A percentile compares a stretch with the other conserved stretches of the same genome.
Evolutionary conservation across 2,888 invertebrate species (phyloP).

Genomic region (Alsophila aescularia): DNA sequence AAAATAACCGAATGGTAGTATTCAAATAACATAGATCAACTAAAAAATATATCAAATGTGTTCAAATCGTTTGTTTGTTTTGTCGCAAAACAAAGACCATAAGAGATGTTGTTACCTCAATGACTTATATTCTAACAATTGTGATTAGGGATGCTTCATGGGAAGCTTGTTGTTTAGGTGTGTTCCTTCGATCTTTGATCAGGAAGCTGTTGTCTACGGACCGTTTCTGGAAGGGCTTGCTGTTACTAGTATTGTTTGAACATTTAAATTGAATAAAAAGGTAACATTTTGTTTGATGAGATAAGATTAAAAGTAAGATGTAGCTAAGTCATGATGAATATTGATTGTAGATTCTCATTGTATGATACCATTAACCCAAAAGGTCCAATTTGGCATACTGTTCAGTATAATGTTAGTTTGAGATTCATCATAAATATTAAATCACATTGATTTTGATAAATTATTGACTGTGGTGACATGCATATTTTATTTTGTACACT

Average conservation of each 20-base stretch:
- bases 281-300: background rate
- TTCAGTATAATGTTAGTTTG: constrained; percentile 4
- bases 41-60: constrained; percentile 18
- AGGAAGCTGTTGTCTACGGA: background rate
- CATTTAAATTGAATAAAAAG: constrained; percentile 3
- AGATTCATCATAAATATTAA: background rate
- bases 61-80: constrained; percentile 5
- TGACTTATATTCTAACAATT: constrained; percentile 14
- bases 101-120: background rate
- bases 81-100: background rate
- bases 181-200: constrained; percentile 3
- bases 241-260: background rate
- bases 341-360: constrained; percentile 29
- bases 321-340: constrained; percentile 20
- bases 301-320: background rate
- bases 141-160: constrained; percentile 10
- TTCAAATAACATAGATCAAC: constrained; percentile 16
- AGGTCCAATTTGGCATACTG: constrained; percentile 33
- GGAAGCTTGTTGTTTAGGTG: constrained; percentile 6
- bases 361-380: constrained; percentile 26
- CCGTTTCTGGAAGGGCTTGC: background rate
- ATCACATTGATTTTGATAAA: background rate
- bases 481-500: too few relatives aligned
- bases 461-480: too few relatives aligned
- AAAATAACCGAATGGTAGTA: constrained; percentile 1